Evolutionary conservation across 37 sponge, comb jelly and placozoan species (phyloP).

Genomic region (Beroe forskalii): DNA sequence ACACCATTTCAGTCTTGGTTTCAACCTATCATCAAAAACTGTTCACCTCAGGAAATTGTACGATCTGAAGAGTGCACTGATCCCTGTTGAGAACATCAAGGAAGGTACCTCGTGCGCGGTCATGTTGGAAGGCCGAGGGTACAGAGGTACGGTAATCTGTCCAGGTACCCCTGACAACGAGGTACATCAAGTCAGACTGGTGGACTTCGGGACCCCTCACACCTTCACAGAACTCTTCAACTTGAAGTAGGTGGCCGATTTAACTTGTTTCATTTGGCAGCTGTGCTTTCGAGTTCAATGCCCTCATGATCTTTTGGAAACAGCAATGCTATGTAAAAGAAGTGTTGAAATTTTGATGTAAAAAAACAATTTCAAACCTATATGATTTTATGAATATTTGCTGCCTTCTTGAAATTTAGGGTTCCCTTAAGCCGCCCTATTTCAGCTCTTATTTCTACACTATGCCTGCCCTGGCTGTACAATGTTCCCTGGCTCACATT

Average conservation of each 20-base stretch:
- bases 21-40: no score
- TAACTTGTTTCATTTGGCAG: no score
- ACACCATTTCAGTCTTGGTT: no score
- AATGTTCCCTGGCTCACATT: slow-evolving; percentile 63
- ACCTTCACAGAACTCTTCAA: slow-evolving; percentile 23
- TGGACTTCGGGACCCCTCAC: slow-evolving; percentile 63
- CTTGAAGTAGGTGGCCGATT: slow-evolving; percentile 17
- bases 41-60: slow-evolving; percentile 52
- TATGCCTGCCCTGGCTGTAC: slow-evolving; percentile 32
- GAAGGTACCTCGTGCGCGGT: slow-evolving; percentile 44
- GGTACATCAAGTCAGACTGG: slow-evolving; percentile 55
- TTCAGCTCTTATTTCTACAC: slow-evolving; percentile 24
- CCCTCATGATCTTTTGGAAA: no score
- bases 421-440: no score
- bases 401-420: neutral
- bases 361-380: neutral
- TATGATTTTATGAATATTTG: neutral
- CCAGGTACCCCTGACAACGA: slow-evolving; percentile 12
- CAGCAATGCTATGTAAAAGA: no score
- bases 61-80: slow-evolving; percentile 36
- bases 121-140: slow-evolving; percentile 21
- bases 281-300: no score
- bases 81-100: neutral
- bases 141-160: slow-evolving; percentile 5
- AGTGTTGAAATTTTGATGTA: neutral